phyloP scores from a whole-genome alignment of 2,888 invertebrate species.

The Nephrotoma flavescens region DNA sequence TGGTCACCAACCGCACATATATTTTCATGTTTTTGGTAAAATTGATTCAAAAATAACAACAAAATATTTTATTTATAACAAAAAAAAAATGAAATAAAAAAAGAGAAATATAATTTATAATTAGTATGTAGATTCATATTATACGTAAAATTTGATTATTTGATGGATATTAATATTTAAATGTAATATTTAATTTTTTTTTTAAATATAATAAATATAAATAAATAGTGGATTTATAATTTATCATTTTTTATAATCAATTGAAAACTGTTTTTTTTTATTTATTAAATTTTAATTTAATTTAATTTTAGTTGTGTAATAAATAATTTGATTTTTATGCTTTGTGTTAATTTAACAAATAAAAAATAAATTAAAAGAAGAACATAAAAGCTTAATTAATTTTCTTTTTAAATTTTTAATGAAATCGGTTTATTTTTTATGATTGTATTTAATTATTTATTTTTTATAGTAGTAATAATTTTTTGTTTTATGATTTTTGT shows the following conservation, averaged over 20 bases:
- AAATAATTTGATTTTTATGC: background rate
- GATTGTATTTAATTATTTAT: background rate
- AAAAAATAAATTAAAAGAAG: background rate
- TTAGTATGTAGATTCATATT: background rate
- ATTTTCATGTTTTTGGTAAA: constrained; percentile 3
- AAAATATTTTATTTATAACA: background rate
- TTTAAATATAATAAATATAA: background rate
- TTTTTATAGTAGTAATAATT: background rate
- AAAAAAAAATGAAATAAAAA: background rate
- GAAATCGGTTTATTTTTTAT: background rate
- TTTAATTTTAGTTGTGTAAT: background rate
- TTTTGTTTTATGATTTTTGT: background rate
- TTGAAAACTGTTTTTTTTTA: background rate
- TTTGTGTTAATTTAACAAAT: background rate
- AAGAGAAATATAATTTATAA: background rate
- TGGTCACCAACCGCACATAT: background rate
- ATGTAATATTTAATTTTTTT: background rate
- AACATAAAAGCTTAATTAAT: background rate
- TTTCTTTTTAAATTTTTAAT: background rate
- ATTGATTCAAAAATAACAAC: background rate
- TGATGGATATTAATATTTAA: background rate
- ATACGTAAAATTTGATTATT: background rate
- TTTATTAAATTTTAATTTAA: background rate
- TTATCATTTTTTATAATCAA: background rate
- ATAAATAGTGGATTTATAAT: background rate